phyloP scores from a whole-genome alignment of 2,113 vertebrate species.

The Caracal caracal region DNA sequence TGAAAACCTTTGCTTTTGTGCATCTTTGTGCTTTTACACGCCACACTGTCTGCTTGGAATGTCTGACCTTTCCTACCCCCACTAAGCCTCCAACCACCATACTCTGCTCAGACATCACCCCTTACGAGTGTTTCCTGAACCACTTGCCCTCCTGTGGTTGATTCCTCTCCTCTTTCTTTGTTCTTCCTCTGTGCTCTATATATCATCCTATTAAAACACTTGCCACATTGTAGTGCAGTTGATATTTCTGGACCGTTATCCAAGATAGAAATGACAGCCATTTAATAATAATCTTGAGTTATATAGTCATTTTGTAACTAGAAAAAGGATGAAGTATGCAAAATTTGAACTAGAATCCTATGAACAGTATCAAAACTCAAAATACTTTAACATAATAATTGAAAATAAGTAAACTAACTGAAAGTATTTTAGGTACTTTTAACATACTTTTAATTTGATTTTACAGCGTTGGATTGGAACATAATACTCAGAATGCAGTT shows the following conservation, averaged over 20 bases:
- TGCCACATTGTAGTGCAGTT: not conserved
- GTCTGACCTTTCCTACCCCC: not conserved
- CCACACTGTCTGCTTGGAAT: not conserved
- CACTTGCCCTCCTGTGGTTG: not conserved
- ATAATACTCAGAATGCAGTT: not conserved
- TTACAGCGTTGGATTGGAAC: not conserved
- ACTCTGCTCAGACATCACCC: not conserved
- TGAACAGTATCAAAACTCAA: not conserved
- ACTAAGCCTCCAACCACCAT: not conserved
- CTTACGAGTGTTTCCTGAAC: not conserved
- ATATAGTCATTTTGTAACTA: not conserved
- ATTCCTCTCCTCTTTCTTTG: not conserved
- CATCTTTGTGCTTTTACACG: not conserved
- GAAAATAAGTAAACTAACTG: not conserved
- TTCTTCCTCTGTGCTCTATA: not conserved
- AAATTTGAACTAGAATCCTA: not conserved
- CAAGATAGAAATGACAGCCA: not conserved
- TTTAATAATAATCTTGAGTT: not conserved
- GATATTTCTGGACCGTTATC: not conserved
- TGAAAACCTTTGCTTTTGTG: not conserved
- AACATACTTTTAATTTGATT: conserved; percentile 32
- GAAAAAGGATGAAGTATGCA: not conserved
- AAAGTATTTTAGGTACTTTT: not conserved
- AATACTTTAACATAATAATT: not conserved
- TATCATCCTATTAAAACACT: not conserved